Conservation (phyloP, 2,113 vertebrate species). For the Propithecus coquereli region DNA sequence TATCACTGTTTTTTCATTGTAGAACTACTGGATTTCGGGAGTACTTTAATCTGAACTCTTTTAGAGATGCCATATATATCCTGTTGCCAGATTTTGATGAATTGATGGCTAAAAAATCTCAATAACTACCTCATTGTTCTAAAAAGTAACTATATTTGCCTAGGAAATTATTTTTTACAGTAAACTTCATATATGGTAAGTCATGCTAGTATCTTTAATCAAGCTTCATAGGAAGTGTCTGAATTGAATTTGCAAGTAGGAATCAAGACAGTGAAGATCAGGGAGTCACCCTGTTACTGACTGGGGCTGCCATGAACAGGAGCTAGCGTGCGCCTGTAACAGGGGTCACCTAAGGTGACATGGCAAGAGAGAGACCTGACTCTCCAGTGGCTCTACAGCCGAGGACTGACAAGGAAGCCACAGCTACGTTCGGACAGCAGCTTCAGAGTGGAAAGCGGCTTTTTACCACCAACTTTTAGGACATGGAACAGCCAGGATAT, state of each 20-base stretch:
- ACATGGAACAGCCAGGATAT: rapidly evolving
- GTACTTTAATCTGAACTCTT: slow-evolving; percentile 12
- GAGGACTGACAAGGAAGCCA: neutral
- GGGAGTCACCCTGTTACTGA: too few relatives aligned
- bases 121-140: neutral
- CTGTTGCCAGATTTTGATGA: neutral
- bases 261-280: neutral
- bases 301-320: neutral
- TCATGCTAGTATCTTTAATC: neutral
- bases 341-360: neutral
- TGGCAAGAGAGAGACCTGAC: neutral
- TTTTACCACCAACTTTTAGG: neutral
- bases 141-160: neutral
- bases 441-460: neutral
- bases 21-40: neutral
- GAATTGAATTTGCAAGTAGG: neutral
- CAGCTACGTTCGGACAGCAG: neutral
- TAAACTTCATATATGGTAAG: neutral
- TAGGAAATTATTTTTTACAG: neutral
- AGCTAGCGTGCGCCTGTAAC: neutral
- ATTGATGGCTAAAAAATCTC: neutral
- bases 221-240: neutral
- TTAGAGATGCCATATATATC: neutral
- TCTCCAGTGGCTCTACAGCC: rapidly evolving
- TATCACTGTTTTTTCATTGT: neutral